Evolutionary conservation across 1,140 invertebrate genomes (phyloP), one percentile per base, ranked within the genome.

Genomic region (Colletes latitarsis): DNA sequence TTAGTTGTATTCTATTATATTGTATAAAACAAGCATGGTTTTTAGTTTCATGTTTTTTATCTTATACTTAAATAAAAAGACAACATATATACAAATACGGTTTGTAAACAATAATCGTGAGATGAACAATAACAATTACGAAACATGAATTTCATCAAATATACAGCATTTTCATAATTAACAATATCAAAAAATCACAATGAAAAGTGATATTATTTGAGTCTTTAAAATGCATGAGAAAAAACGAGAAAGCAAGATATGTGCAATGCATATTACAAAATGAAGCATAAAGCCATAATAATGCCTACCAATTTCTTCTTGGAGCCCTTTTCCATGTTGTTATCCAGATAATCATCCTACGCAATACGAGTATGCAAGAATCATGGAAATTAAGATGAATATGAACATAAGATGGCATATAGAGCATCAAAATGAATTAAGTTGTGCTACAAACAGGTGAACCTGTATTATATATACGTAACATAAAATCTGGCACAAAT

Each of bases 301-400:
- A 84, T 90, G 87, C 91, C 87, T 91, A 92, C 91, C 91, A 89
- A 88, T 90, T 89, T 90, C 78, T 90, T 91, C 82, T 90, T 89
- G 71, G 73, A 78, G 74, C 85, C 86, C 82, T 91, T 92, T 77
- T 92, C 90, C 88, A 74, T 77, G 87, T 90, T 88, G 76, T 85
- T 88, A 88, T 92, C 91, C 88, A 89, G 83, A 87, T 90, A 91
- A 84, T 90, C 91, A 85, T 90, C 90, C 90, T 92, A 87, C 82
- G 75, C 74, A 77, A 87, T 84, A 78, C 64, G 68, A 87, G 86
- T 90, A 88, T 89, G 86, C 84, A 88, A 85, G 79, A 87, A 85
- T 76, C 74, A 84, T 80, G 70, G 43, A 70, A 67, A 64, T 89
- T 81, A 72, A 63, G 30, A 64, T 73, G 69, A 64, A 64, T 41